Base-by-base conservation (phyloP, 2,797 vertebrate species). In the Poecile montanus region DNA sequence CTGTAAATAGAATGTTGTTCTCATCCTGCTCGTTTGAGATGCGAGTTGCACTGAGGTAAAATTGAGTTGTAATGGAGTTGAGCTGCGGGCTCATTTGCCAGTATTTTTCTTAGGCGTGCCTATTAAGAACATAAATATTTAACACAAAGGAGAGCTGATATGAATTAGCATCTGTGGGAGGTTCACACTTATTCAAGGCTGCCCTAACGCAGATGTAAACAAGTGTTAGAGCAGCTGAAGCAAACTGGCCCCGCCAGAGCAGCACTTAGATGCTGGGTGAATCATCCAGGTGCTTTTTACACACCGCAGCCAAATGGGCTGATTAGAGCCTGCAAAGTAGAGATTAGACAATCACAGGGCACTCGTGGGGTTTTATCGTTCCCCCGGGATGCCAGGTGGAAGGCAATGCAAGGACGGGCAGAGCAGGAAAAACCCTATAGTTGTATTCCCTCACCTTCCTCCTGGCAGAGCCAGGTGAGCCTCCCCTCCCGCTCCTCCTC, bases 41-140 rank as follows among this genome's bases (percentile, higher is more conserved):
- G 82, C 68, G 89, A 88, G 79, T 45, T 44, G 27, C 38, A 2
- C 84, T 2, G 71, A 44, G 73, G 70, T 72, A 61, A 88, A 88
- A 81, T 40, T 42, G 87, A 78, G 73, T 60, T 51, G 89, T 65
- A 63, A 48, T 92, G 83, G 66, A 44, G 50, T 67, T 56, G 93
- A 88, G 76, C 83, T 45, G 75, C 57, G 13, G 75, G 62, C 62
- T 92, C 36, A 3, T 70, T 84, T 29, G 95, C 56, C 88, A 47
- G 74, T 95, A 38, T 93, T 96, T 96, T 93, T 82, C 92, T 93
- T 93, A 90, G 94, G 95, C 73, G 85, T 86, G 94, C 72, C 81
- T 78, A 65, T 92, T 72, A 91, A 48, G 68, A 79, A n/a, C 71
- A 79, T 94, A 75, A 89, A 85, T 92, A 88, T 91, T 91, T 85